A percentile compares a stretch with the other conserved stretches of the same genome.
Evolutionary conservation across 2,113 vertebrate genomes (phyloP).

Genomic region (Rhabdomys dilectus): DNA sequence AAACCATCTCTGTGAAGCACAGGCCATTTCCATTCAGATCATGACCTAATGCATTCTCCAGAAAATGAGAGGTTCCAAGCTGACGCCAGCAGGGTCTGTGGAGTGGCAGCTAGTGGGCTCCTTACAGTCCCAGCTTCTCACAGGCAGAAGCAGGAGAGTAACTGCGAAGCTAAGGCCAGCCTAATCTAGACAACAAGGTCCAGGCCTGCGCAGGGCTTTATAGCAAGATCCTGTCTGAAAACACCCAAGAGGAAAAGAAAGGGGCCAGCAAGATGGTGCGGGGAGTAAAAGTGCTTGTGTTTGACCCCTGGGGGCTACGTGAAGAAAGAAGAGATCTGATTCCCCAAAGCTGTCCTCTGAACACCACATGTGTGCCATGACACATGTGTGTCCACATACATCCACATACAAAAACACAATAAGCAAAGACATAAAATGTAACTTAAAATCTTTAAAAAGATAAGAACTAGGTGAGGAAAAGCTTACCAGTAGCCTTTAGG

Average conservation of each 20-base stretch:
- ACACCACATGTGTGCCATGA: not conserved
- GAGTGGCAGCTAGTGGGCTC: not conserved
- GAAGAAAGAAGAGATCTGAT: not conserved
- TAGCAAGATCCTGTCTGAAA: not conserved
- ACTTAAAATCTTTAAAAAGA: not conserved
- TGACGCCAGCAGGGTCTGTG: not conserved
- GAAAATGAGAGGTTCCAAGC: not conserved
- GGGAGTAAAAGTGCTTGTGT: not conserved
- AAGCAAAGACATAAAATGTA: not conserved
- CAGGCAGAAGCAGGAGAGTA: not conserved
- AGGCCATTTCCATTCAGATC: fast-evolving
- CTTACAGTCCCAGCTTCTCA: not conserved
- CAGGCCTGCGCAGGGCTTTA: not conserved
- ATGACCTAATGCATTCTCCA: not conserved
- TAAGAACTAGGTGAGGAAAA: too few species aligned
- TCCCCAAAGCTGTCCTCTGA: not conserved
- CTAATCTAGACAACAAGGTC: not conserved
- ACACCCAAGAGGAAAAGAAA: too few species aligned
- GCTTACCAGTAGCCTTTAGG: not conserved
- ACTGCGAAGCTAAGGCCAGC: not conserved
- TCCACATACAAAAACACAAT: not conserved
- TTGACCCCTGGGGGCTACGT: not conserved
- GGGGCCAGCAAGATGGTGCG: not conserved
- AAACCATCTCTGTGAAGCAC: not conserved
- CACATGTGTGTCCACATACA: not conserved